phyloP scores from a whole-genome alignment of 2,113 vertebrate genomes.

The Salvelinus namaycush region DNA sequence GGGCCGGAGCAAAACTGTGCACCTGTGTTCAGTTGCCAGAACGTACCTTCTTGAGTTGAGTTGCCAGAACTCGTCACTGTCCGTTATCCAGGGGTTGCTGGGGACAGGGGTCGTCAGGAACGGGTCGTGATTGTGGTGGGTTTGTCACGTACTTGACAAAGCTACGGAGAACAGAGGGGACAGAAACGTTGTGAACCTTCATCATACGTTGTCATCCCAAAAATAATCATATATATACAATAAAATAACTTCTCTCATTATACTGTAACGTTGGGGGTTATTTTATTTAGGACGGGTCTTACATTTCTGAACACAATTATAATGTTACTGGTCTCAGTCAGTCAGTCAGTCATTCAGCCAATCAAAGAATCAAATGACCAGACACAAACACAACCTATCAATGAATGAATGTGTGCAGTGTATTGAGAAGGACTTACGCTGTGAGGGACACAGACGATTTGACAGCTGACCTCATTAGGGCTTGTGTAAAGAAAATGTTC shows the following conservation, averaged over 20 bases:
- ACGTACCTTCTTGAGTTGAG: slow-evolving; percentile 77
- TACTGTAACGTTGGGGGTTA: too few relatives aligned
- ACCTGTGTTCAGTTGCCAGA: too few relatives aligned
- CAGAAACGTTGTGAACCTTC: background rate
- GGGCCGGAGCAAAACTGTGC: too few relatives aligned
- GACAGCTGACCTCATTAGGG: slow-evolving; percentile 88
- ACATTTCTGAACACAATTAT: background rate
- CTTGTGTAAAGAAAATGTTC: slow-evolving; percentile 92
- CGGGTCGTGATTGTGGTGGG: slow-evolving; percentile 87
- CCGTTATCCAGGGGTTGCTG: slow-evolving; percentile 93
- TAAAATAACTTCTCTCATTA: background rate
- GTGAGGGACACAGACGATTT: slow-evolving; percentile 93
- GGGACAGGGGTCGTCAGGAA: slow-evolving; percentile 88
- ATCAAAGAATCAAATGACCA: too few relatives aligned
- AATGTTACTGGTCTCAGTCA: too few relatives aligned
- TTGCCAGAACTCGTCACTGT: slow-evolving; percentile 87
- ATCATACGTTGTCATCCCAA: background rate
- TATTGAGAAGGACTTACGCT: slow-evolving; percentile 79
- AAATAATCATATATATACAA: background rate
- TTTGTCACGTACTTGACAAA: slow-evolving; percentile 89
- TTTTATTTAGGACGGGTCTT: too few relatives aligned
- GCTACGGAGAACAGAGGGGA: slow-evolving; percentile 60
- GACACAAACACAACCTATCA: too few relatives aligned
- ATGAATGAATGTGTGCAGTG: too few relatives aligned
- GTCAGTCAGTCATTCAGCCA: too few relatives aligned